Conservation (phyloP, 1,140 invertebrate genomes). For the Trachelipus rathkii region DNA sequence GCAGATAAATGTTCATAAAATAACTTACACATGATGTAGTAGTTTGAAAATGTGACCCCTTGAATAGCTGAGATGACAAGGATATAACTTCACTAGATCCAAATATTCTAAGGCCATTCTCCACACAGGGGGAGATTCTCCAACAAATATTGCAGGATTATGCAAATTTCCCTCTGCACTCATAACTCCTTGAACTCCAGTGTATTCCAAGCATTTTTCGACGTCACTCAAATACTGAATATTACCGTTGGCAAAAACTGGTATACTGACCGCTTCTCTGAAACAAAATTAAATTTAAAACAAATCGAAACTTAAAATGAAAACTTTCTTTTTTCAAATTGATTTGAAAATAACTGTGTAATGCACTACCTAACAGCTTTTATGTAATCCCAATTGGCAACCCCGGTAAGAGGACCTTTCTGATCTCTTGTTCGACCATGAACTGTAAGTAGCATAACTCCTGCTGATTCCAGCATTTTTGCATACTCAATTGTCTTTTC, state of each 20-base stretch:
- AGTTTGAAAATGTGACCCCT: constrained; percentile 96
- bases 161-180: constrained; percentile 90
- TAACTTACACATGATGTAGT: constrained; percentile 84
- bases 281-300: constrained; percentile 33
- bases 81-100: constrained; percentile 72
- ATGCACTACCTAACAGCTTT: constrained; percentile 72
- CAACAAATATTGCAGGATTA: constrained; percentile 87
- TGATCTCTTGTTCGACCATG: constrained; percentile 94
- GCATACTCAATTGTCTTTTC: constrained; percentile 67
- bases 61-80: constrained; percentile 83
- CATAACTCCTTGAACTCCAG: constrained; percentile 77
- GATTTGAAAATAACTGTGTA: constrained; percentile 12
- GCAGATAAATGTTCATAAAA: background rate
- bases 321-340: constrained; percentile 3
- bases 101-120: constrained; percentile 87
- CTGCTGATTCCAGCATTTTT: constrained; percentile 83
- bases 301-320: constrained; percentile 21
- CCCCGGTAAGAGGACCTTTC: constrained; percentile 87
- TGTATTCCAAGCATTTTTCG: constrained; percentile 74
- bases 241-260: constrained; percentile 96
- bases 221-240: constrained; percentile 89
- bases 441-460: constrained; percentile 86
- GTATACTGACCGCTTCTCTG: constrained; percentile 79
- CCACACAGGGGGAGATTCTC: constrained; percentile 68
- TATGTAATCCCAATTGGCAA: constrained; percentile 92